Evolutionary conservation across 2,888 invertebrate species (phyloP).

Genomic region (Agrotis puta): DNA sequence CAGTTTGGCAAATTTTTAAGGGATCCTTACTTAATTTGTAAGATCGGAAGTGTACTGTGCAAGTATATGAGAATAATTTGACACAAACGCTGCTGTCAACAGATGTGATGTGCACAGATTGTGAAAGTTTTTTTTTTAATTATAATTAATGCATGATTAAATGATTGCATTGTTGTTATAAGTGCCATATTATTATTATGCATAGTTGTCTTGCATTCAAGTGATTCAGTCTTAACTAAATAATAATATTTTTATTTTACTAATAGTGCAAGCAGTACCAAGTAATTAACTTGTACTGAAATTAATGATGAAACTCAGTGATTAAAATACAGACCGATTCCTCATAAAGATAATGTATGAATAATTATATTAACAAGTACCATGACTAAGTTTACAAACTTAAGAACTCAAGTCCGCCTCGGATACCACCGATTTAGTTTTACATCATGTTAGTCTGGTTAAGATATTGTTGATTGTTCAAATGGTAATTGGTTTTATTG

Average conservation of each 20-base stretch:
- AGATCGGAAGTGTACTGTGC: not conserved
- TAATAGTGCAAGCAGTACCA: not conserved
- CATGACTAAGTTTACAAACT: constrained; percentile 29
- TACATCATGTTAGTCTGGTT: constrained; percentile 62
- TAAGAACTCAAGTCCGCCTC: constrained; percentile 56
- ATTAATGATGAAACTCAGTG: constrained; percentile 20
- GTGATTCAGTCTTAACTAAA: constrained; percentile 1
- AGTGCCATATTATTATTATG: constrained; percentile 57
- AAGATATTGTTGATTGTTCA: constrained; percentile 60
- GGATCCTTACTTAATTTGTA: constrained; percentile 33
- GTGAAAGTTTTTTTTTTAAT: constrained; percentile 29
- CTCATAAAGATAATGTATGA: constrained; percentile 26
- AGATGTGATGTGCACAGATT: constrained; percentile 3
- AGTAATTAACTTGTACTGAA: not conserved
- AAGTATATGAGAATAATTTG: constrained; percentile 7
- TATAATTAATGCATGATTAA: constrained; percentile 46
- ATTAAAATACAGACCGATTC: constrained; percentile 25
- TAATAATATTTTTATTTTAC: too few species aligned
- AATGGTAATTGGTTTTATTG: constrained; percentile 61
- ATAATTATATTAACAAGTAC: constrained; percentile 22
- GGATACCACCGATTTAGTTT: constrained; percentile 62
- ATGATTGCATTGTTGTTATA: constrained; percentile 33
- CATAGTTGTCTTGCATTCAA: constrained; percentile 2
- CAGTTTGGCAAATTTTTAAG: constrained; percentile 32
- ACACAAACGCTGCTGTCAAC: constrained; percentile 13